Evolutionary conservation across 2,888 invertebrate genomes (phyloP).

Genomic region (Ethmia dodecea): DNA sequence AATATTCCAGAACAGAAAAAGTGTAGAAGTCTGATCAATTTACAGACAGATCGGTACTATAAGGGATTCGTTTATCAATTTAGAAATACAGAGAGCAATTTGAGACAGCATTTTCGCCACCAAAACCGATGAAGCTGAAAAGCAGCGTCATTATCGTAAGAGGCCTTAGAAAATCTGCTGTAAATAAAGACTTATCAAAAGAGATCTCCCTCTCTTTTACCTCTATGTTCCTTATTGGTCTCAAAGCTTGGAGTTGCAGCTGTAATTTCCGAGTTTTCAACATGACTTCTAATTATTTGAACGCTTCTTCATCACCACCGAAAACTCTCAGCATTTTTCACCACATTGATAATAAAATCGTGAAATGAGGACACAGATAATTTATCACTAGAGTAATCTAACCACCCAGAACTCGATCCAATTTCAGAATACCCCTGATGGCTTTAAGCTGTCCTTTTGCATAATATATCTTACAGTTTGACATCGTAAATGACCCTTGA

Average conservation of each 20-base stretch:
- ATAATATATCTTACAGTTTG: slow-evolving; percentile 15
- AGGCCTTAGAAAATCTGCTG: slow-evolving; percentile 25
- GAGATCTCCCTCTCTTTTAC: slow-evolving; percentile 15
- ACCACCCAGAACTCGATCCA: too few species aligned
- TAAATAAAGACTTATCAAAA: slow-evolving; percentile 21
- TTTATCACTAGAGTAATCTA: too few species aligned
- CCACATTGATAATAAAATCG: too few species aligned
- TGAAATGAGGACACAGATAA: too few species aligned
- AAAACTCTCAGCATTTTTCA: slow-evolving; percentile 21
- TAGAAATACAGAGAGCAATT: slow-evolving; percentile 22
- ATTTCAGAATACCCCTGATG: background rate
- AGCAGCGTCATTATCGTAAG: slow-evolving; percentile 25
- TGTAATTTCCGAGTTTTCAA: slow-evolving; percentile 18
- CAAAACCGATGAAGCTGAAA: slow-evolving; percentile 25
- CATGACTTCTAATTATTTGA: slow-evolving; percentile 22
- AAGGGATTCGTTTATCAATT: slow-evolving; percentile 22
- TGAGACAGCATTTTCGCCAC: slow-evolving; percentile 20
- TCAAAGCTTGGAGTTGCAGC: slow-evolving; percentile 21
- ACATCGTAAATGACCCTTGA: slow-evolving; percentile 11
- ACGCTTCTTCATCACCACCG: slow-evolving; percentile 18
- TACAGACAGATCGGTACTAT: too few species aligned
- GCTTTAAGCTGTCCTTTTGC: slow-evolving; percentile 1
- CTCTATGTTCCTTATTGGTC: slow-evolving; percentile 19
- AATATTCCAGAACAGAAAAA: too few species aligned
- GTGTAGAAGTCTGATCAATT: too few species aligned